Conservation (phyloP, 2,113 vertebrate species). For the Brachyhypopomus gauderio region DNA sequence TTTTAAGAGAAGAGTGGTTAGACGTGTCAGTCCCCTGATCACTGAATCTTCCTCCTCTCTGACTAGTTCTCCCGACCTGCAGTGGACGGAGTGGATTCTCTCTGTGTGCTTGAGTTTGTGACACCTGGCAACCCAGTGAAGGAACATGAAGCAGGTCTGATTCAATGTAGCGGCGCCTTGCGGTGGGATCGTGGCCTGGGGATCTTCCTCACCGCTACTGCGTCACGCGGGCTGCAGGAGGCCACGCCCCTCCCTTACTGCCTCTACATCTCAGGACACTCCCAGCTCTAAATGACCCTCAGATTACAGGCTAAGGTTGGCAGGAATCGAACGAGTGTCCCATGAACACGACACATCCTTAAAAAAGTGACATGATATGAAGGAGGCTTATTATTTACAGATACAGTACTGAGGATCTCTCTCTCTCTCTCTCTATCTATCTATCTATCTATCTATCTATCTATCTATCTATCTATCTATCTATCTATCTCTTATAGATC, state of each 20-base stretch:
- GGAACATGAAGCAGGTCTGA: slow-evolving; percentile 31
- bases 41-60: slow-evolving; percentile 18
- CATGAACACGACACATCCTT: slow-evolving; percentile 15
- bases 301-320: slow-evolving; percentile 11
- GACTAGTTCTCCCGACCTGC: neutral
- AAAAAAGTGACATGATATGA: neutral
- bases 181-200: no score
- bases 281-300: neutral
- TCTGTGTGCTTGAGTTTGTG: slow-evolving; percentile 16
- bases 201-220: slow-evolving; percentile 43
- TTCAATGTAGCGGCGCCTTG: slow-evolving; percentile 31
- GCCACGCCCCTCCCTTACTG: slow-evolving; percentile 40
- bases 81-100: slow-evolving; percentile 30
- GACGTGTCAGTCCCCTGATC: slow-evolving; percentile 43
- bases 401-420: neutral
- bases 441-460: no score
- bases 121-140: slow-evolving; percentile 4
- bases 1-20: neutral
- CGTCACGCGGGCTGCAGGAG: slow-evolving; percentile 19
- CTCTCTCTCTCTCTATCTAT: no score
- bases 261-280: neutral
- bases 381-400: neutral
- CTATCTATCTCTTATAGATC: neutral
- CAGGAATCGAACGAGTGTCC: slow-evolving; percentile 4
- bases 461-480: no score